Evolutionary conservation across 1,140 invertebrate genomes (phyloP).

Genomic region (Vanessa tameamea): DNA sequence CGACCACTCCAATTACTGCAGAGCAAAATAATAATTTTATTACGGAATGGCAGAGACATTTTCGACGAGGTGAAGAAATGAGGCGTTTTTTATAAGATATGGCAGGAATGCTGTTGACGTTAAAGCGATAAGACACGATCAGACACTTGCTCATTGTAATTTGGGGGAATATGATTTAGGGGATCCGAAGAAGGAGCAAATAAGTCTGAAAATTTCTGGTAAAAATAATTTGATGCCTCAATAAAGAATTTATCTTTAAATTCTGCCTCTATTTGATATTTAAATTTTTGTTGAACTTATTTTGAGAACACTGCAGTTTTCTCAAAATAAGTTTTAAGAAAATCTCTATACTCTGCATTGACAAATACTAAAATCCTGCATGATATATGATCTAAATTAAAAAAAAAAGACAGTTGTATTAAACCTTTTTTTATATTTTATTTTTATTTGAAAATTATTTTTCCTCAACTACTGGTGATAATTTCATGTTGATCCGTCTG

Average conservation of each 20-base stretch:
- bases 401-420: too few species aligned
- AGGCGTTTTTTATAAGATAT: slow-evolving; percentile 9
- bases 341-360: too few species aligned
- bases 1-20: slow-evolving; percentile 2
- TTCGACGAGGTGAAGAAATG: slow-evolving; percentile 8
- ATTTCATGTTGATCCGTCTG: too few species aligned
- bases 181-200: not conserved
- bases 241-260: not conserved
- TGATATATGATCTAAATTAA: too few species aligned
- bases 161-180: slow-evolving; percentile 11
- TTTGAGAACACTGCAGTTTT: too few species aligned
- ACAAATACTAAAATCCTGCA: too few species aligned
- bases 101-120: slow-evolving; percentile 19
- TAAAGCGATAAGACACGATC: slow-evolving; percentile 25
- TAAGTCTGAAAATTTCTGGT: not conserved
- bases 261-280: too few species aligned
- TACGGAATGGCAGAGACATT: slow-evolving; percentile 1
- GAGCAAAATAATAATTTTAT: slow-evolving; percentile 5
- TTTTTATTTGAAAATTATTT: too few species aligned
- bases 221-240: not conserved
- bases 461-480: too few species aligned
- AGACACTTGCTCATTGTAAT: slow-evolving; percentile 15
- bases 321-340: too few species aligned
- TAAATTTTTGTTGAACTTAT: too few species aligned
- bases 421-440: too few species aligned